Evolutionary conservation across 2,888 invertebrate genomes (phyloP).

Genomic region (Acheta domesticus): DNA sequence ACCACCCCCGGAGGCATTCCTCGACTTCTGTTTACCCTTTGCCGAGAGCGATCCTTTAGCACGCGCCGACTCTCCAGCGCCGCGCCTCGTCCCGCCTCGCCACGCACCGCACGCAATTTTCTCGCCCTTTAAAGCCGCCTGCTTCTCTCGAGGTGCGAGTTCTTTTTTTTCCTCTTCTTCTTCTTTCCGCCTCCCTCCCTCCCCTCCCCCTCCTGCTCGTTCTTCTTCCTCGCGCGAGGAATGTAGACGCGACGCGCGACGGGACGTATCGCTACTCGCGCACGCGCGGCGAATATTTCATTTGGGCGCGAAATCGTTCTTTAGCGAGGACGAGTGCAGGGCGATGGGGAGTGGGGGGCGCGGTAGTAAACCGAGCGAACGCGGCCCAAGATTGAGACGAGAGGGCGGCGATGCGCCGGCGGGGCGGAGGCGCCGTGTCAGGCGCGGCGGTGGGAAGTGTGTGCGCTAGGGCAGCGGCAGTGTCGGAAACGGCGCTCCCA

Average conservation of each 20-base stretch:
- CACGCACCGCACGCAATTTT: not conserved
- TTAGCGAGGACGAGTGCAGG: not conserved
- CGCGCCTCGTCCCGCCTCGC: not conserved
- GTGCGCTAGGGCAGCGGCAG: no score
- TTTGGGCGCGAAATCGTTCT: conserved; percentile 18
- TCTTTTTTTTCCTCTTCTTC: no score
- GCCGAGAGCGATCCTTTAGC: not conserved
- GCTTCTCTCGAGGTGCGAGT: not conserved
- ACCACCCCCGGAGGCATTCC: not conserved
- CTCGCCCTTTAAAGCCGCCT: not conserved
- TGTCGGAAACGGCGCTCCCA: no score
- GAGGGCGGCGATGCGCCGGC: no score
- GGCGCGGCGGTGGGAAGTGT: no score
- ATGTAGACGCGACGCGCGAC: not conserved
- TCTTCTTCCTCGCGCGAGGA: no score
- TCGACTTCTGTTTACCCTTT: not conserved
- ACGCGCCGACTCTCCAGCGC: not conserved
- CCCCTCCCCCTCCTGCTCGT: no score
- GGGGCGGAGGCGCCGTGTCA: no score
- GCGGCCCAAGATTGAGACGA: not conserved
- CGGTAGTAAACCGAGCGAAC: not conserved
- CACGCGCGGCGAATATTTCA: conserved; percentile 11
- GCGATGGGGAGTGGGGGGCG: not conserved
- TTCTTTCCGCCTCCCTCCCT: no score
- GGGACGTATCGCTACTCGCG: not conserved